These are phyloP conservation scores for Myotis findleyi DNA, from an alignment of 2,797 vertebrate species.

Conservation along the genomic window DNA sequence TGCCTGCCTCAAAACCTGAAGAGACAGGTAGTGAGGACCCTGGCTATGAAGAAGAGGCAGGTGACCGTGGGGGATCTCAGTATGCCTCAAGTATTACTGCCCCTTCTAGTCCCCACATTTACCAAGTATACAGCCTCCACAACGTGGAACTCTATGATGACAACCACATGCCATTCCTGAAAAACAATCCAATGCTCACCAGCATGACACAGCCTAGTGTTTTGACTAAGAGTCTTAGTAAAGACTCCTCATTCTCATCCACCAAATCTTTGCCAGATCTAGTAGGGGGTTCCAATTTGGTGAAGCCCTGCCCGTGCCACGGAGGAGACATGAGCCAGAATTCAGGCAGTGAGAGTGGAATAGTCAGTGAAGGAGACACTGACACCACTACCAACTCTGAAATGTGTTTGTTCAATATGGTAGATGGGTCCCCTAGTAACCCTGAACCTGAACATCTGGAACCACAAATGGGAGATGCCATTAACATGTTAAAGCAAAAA, in stretches of 20 bases:
- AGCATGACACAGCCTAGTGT: conserved; percentile 84
- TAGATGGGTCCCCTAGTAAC: conserved; percentile 84
- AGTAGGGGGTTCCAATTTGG: conserved; percentile 85
- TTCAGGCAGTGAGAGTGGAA: conserved; percentile 96
- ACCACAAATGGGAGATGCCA: conserved; percentile 79
- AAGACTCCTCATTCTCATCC: conserved; percentile 96
- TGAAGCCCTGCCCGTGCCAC: conserved; percentile 85
- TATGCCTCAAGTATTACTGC: conserved; percentile 77
- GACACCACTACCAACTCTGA: conserved; percentile 92
- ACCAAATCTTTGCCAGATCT: conserved; percentile 95
- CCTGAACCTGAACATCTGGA: conserved; percentile 82
- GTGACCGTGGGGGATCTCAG: conserved; percentile 72
- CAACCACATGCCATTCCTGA: conserved; percentile 85
- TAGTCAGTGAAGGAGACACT: conserved; percentile 94
- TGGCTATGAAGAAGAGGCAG: conserved; percentile 80
- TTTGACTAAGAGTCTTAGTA: conserved; percentile 92
- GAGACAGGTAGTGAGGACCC: conserved; percentile 71
- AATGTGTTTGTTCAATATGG: conserved; percentile 87
- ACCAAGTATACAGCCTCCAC: conserved; percentile 96
- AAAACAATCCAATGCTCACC: conserved; percentile 81
- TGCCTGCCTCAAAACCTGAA: conserved; percentile 82
- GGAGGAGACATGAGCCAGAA: conserved; percentile 88
- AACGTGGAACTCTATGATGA: conserved; percentile 91
- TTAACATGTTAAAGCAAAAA: conserved; percentile 83
- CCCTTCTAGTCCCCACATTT: conserved; percentile 87